Evolutionary conservation across 1,140 invertebrate species (phyloP), one percentile per base, ranked within the genome.

Genomic region (Zaprionus capensis): DNA sequence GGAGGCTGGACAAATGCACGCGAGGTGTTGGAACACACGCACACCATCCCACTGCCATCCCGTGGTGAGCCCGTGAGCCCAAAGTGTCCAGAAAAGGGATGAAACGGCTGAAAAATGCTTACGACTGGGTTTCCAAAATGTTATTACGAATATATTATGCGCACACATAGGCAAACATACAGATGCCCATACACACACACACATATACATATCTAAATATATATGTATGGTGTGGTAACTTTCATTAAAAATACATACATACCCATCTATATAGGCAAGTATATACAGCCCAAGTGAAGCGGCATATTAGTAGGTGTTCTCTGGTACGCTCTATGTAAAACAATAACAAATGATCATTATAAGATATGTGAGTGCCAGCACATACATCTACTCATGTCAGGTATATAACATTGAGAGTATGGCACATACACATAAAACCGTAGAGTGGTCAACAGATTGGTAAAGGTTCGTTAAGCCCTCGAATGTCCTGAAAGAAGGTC

Each of bases 31-130:
- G 67, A 71, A 62, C 68, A 69, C 79, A 80, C 63, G 73, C 56
- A 79, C 59, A 78, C 74, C 64, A 65, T 56, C 41, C 61, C 59
- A 67, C 64, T 51, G 44, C 28, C 17, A 34, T 66, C 66, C 77
- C 69, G 75, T 82, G 63, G 71, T 67, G 70, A 66, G 24, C 11
- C 70, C 78, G 76, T 82, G 77, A 91, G 71, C 76, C 80, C 69
- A 91, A 86, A 91, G 87, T 88, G 88, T 88, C 88, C 87, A 91
- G 76, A 91, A 91, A 91, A 91, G 87, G 87, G 87, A 91, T 91
- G 87, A 91, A 91, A 91, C 72, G 85, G 69, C 85, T 90, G 85
- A 88, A 88, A 88, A 88, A 88, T 88, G 84, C 84, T 85, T 88
- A 85, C 84, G 85, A 78, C 84, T 80, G 81, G 81, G 85, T 79